Evolutionary conservation across 2,888 invertebrate species (phyloP), one percentile per base, ranked within the genome.

Genomic region (Fragum whitleyi): DNA sequence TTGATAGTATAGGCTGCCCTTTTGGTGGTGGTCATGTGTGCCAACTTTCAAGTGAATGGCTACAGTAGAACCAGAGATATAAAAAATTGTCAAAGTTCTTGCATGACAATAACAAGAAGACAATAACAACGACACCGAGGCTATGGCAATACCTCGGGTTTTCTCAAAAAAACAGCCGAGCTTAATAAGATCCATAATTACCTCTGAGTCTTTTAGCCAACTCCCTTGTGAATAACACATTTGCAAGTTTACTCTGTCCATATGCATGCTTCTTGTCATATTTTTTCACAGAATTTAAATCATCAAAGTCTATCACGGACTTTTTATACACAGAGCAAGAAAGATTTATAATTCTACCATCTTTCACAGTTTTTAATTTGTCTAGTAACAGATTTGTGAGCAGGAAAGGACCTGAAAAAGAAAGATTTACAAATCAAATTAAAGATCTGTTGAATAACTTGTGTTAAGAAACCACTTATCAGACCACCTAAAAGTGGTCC

Each of bases 371-470:
- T 77, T 92, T 92, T 68, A 94, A 83, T 74, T 91, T 90, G 61
- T 93, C 92, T 62, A 94, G 81, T 19, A 94, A 86, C 23, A 93
- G 86, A 76, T 90, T 88, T 23, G 94, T 94, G 59, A 94, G 81
- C 9, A 93, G 83, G 85, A 94, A 94, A 78, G 93, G 94, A 55
- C 94, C 92, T 92, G 86, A 9, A 86, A 82, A 39, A 68, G 32
- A 70, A 74, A 53, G 39, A 59, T n/a, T n/a, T n/a, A n/a, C n/a
- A n/a, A n/a, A n/a, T n/a, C 42, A 57, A 53, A 59, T 1, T 36
- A 53, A 59, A 55, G 16, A 32, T 23, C 57, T 28, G 36, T 47
- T 14, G 11, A 47, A 14, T 47, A 14, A 47, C 16, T 14, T 47
- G 47, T 14, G 11, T 47, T 47, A n/a, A n/a, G n/a, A n/a, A n/a